A percentile compares a stretch with the other conserved stretches of the same genome.
Conservation (phyloP, 2,888 invertebrate genomes). For the Drosophila meridiana region DNA sequence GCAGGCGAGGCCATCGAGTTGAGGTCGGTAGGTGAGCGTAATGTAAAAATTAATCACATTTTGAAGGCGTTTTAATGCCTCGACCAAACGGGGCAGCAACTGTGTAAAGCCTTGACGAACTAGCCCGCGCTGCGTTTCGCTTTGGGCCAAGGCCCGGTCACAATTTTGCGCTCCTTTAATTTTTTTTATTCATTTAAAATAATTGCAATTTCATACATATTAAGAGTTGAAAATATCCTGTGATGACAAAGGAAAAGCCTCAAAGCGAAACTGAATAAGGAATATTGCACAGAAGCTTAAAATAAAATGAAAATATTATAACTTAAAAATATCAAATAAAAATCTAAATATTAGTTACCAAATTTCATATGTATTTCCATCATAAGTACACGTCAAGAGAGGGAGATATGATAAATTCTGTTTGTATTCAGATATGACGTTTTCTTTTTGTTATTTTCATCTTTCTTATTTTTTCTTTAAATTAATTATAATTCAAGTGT, state of each 20-base stretch:
- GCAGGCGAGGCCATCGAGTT: background rate
- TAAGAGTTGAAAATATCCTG: background rate
- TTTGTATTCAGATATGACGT: conserved; percentile 7
- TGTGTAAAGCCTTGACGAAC: conserved; percentile 27
- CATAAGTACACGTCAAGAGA: conserved; percentile 33
- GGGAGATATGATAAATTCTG: conserved; percentile 50
- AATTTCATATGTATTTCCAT: conserved; percentile 35
- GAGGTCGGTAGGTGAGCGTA: conserved; percentile 9
- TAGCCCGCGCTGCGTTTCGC: background rate
- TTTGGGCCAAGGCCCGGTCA: conserved; percentile 3
- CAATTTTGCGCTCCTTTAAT: background rate
- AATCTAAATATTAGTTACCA: background rate
- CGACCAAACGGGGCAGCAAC: conserved; percentile 32
- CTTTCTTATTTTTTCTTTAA: background rate
- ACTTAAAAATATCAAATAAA: background rate
- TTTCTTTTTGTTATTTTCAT: conserved; percentile 6
- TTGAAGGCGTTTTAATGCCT: conserved; percentile 70
- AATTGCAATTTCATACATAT: conserved; percentile 48
- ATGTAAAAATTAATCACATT: conserved; percentile 66
- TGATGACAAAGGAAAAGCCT: background rate
- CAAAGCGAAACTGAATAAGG: background rate
- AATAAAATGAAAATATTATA: background rate
- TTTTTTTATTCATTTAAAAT: conserved; percentile 54
- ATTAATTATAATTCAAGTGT: conserved; percentile 16
- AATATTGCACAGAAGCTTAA: too few species aligned